Base-by-base conservation (phyloP, 2,113 vertebrate species). In the Eclectus roratus region DNA sequence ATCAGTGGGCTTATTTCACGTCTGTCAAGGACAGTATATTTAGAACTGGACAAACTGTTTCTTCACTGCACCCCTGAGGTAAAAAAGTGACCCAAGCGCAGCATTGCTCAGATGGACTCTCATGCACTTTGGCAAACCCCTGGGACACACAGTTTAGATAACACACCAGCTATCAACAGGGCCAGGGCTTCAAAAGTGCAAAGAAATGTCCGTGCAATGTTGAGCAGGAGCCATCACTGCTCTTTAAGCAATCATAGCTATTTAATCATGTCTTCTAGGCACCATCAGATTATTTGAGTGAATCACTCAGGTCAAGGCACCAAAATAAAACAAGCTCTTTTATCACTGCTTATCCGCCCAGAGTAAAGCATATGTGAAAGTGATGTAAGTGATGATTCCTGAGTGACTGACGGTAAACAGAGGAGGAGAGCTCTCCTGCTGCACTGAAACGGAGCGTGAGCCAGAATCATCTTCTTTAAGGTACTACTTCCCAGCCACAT, bases 21-120 rank as follows among this genome's bases (percentile, higher is more conserved):
- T 86, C 93, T 95, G 81, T 91, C 91, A 91, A 76, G 87, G 83
- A 74, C 88, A 80, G 85, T 96, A 94, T 83, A 96, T 97, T 97
- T 97, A 97, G 95, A 97, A 94, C 60, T 84, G 76, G 87, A 94
- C 92, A 85, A 94, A 52, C 70, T 76, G 65, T 77, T 91, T 87
- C 81, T 91, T 87, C 46, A 35, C 71, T 80, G 90, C 77, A 88
- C 35, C 78, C 76, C 52, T 46, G 27, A 91, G 92, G 85, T 96
- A 88, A 89, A 93, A 93, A 94, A 79, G 88, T 61, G 47, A 91
- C 73, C 90, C 72, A 92, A 92, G 76, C 23, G 53, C 25, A 72
- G 52, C 61, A 73, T 91, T 94, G 93, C 63, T 95, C 53, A 64
- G 70, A 91, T 46, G 37, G 85, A 80, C 58, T 80, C 50, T 47